phyloP scores from a whole-genome alignment of 2,113 vertebrate species.

The Erythrolamprus reginae region DNA sequence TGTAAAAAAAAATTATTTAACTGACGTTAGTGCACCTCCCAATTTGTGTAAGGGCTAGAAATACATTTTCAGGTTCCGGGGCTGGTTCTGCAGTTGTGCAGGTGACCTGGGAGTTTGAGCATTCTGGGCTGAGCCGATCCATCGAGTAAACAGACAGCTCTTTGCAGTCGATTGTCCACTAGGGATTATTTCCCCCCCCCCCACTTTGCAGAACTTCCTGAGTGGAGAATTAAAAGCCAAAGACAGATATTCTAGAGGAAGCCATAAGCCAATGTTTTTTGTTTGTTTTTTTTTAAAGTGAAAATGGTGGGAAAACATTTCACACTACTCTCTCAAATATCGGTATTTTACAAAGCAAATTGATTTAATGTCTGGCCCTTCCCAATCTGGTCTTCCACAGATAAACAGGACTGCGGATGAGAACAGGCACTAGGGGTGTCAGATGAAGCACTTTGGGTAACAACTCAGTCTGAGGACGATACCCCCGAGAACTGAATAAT shows the following conservation, averaged over 20 bases:
- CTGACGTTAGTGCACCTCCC: background rate
- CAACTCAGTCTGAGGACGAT: background rate
- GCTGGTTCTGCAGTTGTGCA: background rate
- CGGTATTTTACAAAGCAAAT: background rate
- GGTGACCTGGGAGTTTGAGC: too few relatives aligned
- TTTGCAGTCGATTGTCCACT: background rate
- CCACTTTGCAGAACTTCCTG: background rate
- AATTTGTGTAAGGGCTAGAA: background rate
- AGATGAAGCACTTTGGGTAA: background rate
- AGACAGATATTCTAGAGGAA: background rate
- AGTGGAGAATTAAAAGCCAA: background rate
- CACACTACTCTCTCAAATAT: background rate
- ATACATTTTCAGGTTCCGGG: background rate
- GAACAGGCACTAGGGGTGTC: background rate
- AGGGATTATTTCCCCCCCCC: background rate
- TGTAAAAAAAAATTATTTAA: conserved; percentile 87
- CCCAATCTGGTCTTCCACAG: background rate
- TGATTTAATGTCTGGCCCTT: background rate
- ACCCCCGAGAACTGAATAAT: background rate
- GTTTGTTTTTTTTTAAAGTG: too few relatives aligned
- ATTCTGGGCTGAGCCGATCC: background rate
- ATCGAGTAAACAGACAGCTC: background rate
- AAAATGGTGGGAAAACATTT: background rate
- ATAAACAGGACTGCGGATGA: background rate
- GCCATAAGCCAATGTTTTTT: background rate